A percentile compares a stretch with the other conserved stretches of the same genome.
These are phyloP conservation scores for Trichacis sp. DNA, from an alignment of 2,888 invertebrate genomes.

Conservation along the genomic window DNA sequence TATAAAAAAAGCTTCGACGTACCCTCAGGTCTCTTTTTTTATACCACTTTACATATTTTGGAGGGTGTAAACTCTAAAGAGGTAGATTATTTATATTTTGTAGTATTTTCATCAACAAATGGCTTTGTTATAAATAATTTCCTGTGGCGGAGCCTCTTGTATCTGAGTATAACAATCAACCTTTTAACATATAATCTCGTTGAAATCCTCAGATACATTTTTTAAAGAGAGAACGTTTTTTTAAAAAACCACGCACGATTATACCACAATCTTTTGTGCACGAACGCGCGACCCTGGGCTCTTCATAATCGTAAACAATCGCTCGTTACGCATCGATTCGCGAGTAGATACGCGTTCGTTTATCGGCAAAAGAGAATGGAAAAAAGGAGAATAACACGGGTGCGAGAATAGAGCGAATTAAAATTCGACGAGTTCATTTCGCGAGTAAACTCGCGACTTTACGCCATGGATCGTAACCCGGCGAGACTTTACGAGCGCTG, in stretches of 20 bases:
- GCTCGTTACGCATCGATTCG: slow-evolving; percentile 14
- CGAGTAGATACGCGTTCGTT: slow-evolving; percentile 6
- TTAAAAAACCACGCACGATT: slow-evolving; percentile 20
- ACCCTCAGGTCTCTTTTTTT: no score
- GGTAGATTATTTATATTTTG: no score
- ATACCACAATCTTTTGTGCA: slow-evolving; percentile 16
- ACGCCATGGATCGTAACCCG: slow-evolving; percentile 15
- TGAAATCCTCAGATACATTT: slow-evolving; percentile 20
- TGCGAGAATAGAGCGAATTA: slow-evolving; percentile 9
- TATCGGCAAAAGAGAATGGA: neutral
- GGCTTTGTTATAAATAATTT: no score
- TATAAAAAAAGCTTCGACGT: no score
- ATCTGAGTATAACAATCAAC: slow-evolving; percentile 22
- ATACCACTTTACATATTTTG: no score
- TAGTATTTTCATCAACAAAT: no score
- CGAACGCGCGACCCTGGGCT: slow-evolving; percentile 1
- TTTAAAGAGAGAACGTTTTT: no score
- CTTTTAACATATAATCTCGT: no score
- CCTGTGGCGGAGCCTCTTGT: no score
- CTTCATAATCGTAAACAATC: slow-evolving; percentile 32
- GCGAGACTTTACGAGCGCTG: slow-evolving; percentile 25
- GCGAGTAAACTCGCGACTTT: slow-evolving; percentile 25
- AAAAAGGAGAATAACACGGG: neutral
- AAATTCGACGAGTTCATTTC: slow-evolving; percentile 29
- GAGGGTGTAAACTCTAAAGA: no score